Evolutionary conservation across 1,140 invertebrate species (phyloP).

Genomic region (Marisa cornuarietis): DNA sequence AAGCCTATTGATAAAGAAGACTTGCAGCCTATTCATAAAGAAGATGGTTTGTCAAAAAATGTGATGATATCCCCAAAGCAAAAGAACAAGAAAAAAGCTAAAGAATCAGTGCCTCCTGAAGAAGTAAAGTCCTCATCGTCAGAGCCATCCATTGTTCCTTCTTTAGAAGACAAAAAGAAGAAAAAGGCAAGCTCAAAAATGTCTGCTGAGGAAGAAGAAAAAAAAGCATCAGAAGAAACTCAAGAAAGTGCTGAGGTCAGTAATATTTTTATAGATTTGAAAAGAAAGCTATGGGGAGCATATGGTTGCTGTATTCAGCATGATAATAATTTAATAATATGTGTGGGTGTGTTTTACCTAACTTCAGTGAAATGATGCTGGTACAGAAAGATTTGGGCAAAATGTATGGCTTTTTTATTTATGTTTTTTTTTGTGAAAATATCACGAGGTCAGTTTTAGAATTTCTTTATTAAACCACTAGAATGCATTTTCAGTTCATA

Average conservation of each 20-base stretch:
- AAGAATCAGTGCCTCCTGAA: conserved; percentile 30
- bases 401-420: no score
- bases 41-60: conserved; percentile 23
- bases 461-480: no score
- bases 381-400: no score
- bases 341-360: no score
- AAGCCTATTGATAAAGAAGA: neutral
- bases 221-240: conserved; percentile 11
- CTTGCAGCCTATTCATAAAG: neutral
- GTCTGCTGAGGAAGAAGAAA: neutral
- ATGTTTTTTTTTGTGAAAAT: no score
- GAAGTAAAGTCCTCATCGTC: conserved; percentile 15
- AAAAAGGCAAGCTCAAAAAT: conserved; percentile 37
- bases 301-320: neutral
- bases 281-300: neutral
- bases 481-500: no score
- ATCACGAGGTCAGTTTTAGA: no score
- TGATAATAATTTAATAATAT: neutral
- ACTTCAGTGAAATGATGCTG: no score
- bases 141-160: neutral
- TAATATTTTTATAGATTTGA: neutral
- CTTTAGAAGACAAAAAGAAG: conserved; percentile 38
- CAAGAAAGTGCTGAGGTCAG: conserved; percentile 27
- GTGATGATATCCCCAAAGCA: conserved; percentile 29
- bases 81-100: conserved; percentile 45